phyloP scores from a whole-genome alignment of 1,140 invertebrate genomes.

The Trypoxylus dichotomus region DNA sequence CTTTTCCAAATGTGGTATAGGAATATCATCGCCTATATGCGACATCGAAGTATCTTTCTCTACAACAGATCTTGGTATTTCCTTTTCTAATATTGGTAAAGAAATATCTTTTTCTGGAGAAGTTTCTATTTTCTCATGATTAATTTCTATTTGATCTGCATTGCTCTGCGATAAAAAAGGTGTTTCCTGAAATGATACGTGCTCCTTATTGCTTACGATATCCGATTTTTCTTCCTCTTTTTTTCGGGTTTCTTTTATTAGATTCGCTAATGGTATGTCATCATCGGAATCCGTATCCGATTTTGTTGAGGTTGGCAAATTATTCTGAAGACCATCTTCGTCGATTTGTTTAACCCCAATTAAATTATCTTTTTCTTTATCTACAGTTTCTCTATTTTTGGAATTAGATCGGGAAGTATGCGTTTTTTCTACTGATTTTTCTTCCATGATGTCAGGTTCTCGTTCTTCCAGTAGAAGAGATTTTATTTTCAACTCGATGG shows the following conservation, averaged over 20 bases:
- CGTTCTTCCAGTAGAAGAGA: constrained; percentile 27
- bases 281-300: constrained; percentile 47
- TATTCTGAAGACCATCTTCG: not conserved
- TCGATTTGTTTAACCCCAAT: not conserved
- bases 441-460: constrained; percentile 37
- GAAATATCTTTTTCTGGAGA: too few relatives aligned
- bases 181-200: too few relatives aligned
- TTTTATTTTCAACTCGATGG: not conserved
- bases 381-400: not conserved
- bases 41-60: not conserved
- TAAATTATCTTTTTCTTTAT: constrained; percentile 8
- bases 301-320: not conserved
- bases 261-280: constrained; percentile 46
- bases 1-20: not conserved
- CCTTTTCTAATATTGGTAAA: not conserved
- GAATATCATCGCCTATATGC: not conserved
- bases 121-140: not conserved
- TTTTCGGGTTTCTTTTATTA: constrained; percentile 28
- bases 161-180: not conserved
- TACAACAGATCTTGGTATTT: not conserved
- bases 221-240: not conserved
- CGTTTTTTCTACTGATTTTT: constrained; percentile 24
- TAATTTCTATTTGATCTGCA: not conserved
- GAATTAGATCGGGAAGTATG: not conserved
- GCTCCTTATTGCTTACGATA: too few relatives aligned